Base-by-base conservation (phyloP, 2,113 vertebrate genomes). In the Mustela nigripes region DNA sequence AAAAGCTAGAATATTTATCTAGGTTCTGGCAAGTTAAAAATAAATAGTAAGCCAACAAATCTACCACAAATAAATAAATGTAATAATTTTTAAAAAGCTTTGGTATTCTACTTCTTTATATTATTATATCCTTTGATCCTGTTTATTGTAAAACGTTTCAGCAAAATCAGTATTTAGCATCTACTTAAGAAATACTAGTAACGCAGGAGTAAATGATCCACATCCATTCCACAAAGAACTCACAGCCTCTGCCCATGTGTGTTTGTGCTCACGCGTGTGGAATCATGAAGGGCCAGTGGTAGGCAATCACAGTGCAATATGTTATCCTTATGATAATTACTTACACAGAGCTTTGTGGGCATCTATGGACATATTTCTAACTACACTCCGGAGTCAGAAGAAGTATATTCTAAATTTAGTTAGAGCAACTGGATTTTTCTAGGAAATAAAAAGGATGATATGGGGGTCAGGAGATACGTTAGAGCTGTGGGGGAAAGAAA, bases 371-470 rank as follows among this genome's bases (percentile, higher is more conserved):
- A 24, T 36, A 39, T 71, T 39, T 50, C 42, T 86, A 60, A 73
- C 7, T 48, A 80, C 33, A 1, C 16, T 83, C 67, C 42, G 39
- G 91, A 7, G 42, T 74, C 26, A 10, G 31, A 83, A 84, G 16
- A 92, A 42, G 8, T 5, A 15, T 4, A 78, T 39, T 96, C 65
- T 89, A 96, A 93, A 96, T 91, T 84, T 83, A 53, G 56, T 84
- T 83, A 53, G 48, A 92, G 7, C 5, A 92, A 81, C 60, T 80
- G 4, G 1, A 74, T 28, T 67, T 95, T 86, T 82, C 60, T 74
- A 94, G 65, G 67, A 76, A 63, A 78, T 67, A 78, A 79, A 22
- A 94, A 42, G 15, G 42, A 62, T 24, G 18, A 48, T 48, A 73
- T 28, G 8, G 4, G 7, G 36, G 7, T 79, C 89, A 22, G 73